Evolutionary conservation across 2,888 invertebrate genomes (phyloP).

Genomic region (Cantharis flavilabris): DNA sequence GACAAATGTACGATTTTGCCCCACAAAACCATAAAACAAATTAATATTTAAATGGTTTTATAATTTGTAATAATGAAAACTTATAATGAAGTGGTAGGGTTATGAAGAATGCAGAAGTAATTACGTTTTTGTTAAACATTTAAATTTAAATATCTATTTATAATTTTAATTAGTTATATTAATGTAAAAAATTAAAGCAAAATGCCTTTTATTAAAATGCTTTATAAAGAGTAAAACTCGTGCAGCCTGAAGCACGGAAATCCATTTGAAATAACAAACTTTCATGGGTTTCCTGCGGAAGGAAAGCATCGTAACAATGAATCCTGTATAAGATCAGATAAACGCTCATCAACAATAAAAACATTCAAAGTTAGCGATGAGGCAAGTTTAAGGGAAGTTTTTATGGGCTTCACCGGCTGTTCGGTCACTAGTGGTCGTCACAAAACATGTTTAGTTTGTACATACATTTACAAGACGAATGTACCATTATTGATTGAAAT

Average conservation of each 20-base stretch:
- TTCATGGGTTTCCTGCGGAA: conserved; percentile 25
- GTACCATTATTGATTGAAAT: conserved; percentile 15
- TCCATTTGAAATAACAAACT: conserved; percentile 29
- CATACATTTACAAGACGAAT: conserved; percentile 34
- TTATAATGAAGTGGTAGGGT: background rate
- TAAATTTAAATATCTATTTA: background rate
- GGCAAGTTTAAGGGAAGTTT: conserved; percentile 44
- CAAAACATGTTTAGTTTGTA: conserved; percentile 41
- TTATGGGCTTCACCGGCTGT: conserved; percentile 42
- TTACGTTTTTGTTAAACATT: background rate
- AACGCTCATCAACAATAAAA: conserved; percentile 51
- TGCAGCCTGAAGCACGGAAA: conserved; percentile 7
- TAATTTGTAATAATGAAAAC: background rate
- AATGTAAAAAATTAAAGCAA: background rate
- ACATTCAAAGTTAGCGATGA: conserved; percentile 49
- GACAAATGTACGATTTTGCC: background rate
- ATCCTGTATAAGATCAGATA: conserved; percentile 39
- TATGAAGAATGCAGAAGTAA: background rate
- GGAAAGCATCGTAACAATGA: conserved; percentile 30
- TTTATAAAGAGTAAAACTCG: conserved; percentile 12
- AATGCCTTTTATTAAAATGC: background rate
- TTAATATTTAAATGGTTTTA: background rate
- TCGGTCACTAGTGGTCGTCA: conserved; percentile 35
- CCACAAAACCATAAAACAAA: background rate
- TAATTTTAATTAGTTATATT: background rate